Evolutionary conservation across 2,113 vertebrate species (phyloP).

Genomic region (Lampris megalopsis): DNA sequence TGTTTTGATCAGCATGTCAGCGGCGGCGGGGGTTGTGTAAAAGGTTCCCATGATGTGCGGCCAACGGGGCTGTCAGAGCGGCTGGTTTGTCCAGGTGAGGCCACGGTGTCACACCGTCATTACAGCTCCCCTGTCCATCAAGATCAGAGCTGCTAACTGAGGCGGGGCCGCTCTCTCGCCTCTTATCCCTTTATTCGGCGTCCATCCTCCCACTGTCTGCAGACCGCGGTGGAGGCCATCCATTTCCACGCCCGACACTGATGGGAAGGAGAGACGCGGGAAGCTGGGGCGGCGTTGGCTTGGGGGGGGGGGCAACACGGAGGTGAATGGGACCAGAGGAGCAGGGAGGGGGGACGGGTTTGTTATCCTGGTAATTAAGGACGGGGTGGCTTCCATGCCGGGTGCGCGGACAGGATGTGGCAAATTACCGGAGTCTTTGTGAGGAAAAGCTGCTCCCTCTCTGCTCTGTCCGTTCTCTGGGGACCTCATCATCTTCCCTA

Average conservation of each 20-base stretch:
- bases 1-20: slow-evolving; percentile 9
- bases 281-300: slow-evolving; percentile 36
- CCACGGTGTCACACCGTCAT: slow-evolving; percentile 56
- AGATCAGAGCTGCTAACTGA: slow-evolving; percentile 71
- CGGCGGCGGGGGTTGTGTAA: slow-evolving; percentile 25
- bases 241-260: slow-evolving; percentile 63
- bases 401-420: slow-evolving; percentile 86
- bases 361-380: slow-evolving; percentile 92
- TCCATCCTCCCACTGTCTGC: slow-evolving; percentile 68
- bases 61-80: slow-evolving; percentile 69
- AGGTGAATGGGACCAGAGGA: slow-evolving; percentile 56
- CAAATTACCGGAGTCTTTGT: slow-evolving; percentile 90
- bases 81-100: slow-evolving; percentile 75
- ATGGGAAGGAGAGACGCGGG: slow-evolving; percentile 55
- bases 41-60: slow-evolving; percentile 40
- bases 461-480: slow-evolving; percentile 87
- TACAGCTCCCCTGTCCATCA: slow-evolving; percentile 73
- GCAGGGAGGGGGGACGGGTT: slow-evolving; percentile 81
- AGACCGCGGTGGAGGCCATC: slow-evolving; percentile 64
- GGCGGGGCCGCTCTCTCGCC: slow-evolving; percentile 65
- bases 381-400: slow-evolving; percentile 86
- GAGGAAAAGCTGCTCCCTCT: slow-evolving; percentile 87
- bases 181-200: slow-evolving; percentile 76
- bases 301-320: slow-evolving; percentile 40
- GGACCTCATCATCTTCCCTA: slow-evolving; percentile 94